Base-by-base conservation (phyloP, 2,797 vertebrate genomes). In the Onychomys arenicola region DNA sequence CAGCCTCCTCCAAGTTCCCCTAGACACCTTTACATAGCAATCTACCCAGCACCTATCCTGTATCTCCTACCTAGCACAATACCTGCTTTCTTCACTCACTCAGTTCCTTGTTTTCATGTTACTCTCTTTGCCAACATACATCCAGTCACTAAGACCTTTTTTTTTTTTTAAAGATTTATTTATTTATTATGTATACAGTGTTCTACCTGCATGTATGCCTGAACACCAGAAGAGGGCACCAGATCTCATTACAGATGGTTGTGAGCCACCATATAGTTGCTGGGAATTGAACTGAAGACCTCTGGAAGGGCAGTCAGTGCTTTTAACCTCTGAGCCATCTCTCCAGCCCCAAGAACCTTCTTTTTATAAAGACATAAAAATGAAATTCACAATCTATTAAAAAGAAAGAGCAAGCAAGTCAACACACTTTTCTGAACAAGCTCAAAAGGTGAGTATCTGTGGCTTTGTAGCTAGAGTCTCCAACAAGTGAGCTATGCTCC, bases 321-420 rank as follows among this genome's bases (percentile, higher is more conserved):
- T 71, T n/a, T 71, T 71, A 71, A 71, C n/a, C n/a, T 37, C n/a
- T 37, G 69, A 71, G 69, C 10, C n/a, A 10, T 71, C 69, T 71
- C 69, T 71, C 69, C 21, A 71, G 21, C n/a, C 9, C n/a, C n/a
- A 69, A 29, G 21, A 59, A 77, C 77, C 76, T 63, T 49, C 65
- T 32, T 92, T 96, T 93, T 63, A 65, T 57, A 78, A 7, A 55
- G 16, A 59, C 55, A 89, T 23, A 89, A 91, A 83, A 83, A 89
- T 52, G 8, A 89, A 88, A 14, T 14, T 67, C 46, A 87, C 25
- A 76, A 73, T 34, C 73, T 85, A 61, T 5, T 75, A 73, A 17
- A n/a, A 29, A 13, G 40, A 93, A 95, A 89, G 57, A 89, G 71
- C 25, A 95, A 80, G 13, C 29, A 75, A 92, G 7, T 43, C 65